phyloP scores from a whole-genome alignment of 2,113 vertebrate species.

The Himantopus leucocephalus region DNA sequence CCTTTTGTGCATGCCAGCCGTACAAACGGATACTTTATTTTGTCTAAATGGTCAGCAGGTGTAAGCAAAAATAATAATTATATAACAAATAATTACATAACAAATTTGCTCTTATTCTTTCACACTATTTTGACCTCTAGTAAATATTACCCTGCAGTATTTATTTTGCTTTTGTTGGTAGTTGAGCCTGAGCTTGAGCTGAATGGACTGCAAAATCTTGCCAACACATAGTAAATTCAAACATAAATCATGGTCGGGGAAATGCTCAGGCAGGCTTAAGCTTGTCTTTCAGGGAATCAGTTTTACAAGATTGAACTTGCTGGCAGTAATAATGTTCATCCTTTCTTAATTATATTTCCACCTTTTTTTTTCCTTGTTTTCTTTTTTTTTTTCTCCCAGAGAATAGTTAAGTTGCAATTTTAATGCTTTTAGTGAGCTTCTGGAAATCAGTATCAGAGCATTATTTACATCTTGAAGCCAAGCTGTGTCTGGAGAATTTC shows the following conservation, averaged over 20 bases:
- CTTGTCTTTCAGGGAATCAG: slow-evolving; percentile 2
- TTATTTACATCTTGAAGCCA: slow-evolving; percentile 52
- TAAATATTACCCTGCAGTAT: not conserved
- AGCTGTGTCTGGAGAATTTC: slow-evolving; percentile 52
- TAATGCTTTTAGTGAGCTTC: slow-evolving; percentile 46
- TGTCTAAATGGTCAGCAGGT: not conserved
- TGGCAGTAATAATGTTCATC: not conserved
- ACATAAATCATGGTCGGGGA: not conserved
- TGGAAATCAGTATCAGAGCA: slow-evolving; percentile 41
- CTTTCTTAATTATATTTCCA: not conserved
- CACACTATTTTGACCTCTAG: not conserved
- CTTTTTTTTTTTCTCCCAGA: not conserved
- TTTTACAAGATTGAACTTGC: slow-evolving; percentile 17
- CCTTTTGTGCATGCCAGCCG: not conserved
- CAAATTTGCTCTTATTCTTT: not conserved
- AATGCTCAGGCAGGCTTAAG: slow-evolving; percentile 16
- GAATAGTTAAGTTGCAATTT: not conserved
- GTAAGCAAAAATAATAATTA: not conserved
- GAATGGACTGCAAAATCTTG: not conserved
- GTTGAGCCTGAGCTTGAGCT: not conserved
- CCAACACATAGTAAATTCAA: slow-evolving; percentile 27
- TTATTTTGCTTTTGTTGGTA: not conserved
- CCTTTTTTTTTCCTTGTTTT: not conserved
- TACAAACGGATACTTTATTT: not conserved
- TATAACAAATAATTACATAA: not conserved